Percentiles rank a stretch among this genome's conserved stretches.
phyloP scores from a whole-genome alignment of 2,797 vertebrate species.

The Crocidura indochinensis region DNA sequence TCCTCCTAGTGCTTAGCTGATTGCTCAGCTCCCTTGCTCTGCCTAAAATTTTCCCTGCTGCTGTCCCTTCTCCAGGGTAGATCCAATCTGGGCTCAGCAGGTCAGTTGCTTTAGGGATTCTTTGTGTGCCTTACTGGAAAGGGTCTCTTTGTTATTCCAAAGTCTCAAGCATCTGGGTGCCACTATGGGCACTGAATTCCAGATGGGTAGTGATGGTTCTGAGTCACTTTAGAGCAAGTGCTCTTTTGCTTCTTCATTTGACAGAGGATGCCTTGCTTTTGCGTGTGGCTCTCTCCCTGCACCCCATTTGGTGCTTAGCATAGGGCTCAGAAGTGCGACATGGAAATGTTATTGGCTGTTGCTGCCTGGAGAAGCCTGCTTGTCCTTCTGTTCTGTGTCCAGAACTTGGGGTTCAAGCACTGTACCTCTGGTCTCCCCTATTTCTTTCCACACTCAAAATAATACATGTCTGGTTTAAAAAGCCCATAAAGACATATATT shows the following conservation, averaged over 20 bases:
- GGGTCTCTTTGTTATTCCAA: slow-evolving; percentile 8
- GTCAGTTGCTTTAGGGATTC: no score
- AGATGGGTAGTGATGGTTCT: no score
- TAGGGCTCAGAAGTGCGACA: background rate
- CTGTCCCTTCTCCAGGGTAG: no score
- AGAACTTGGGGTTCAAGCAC: no score
- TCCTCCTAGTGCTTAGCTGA: no score
- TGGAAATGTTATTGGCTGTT: no score
- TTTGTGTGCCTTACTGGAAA: background rate
- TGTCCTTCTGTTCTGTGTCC: no score
- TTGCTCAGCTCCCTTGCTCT: no score
- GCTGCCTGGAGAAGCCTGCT: no score
- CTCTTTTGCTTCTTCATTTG: background rate
- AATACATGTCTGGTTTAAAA: background rate
- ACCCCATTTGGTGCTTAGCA: background rate
- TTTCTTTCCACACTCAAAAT: slow-evolving; percentile 17
- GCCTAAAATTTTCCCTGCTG: no score
- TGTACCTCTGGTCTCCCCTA: background rate
- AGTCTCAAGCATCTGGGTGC: background rate
- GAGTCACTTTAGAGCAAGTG: background rate
- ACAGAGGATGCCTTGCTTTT: background rate
- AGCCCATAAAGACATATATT: background rate
- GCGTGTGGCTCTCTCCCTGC: background rate
- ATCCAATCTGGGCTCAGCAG: no score
- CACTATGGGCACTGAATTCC: background rate